phyloP scores from a whole-genome alignment of 2,797 vertebrate genomes.

The Alosa sapidissima region DNA sequence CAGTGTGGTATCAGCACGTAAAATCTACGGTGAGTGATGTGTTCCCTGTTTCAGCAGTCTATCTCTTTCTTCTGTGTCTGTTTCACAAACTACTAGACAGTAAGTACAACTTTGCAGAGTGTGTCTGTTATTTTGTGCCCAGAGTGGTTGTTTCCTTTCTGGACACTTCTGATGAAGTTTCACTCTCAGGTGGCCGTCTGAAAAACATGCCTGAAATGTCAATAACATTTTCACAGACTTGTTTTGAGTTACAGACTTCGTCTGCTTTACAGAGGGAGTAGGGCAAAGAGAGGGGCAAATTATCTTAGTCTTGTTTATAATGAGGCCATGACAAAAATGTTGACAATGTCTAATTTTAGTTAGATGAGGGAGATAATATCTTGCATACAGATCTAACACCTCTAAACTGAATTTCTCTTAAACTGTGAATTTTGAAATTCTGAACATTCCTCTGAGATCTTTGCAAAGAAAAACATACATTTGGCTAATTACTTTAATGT shows the following conservation, averaged over 20 bases:
- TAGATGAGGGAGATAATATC: not conserved
- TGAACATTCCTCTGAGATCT: not conserved
- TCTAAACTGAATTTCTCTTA: not conserved
- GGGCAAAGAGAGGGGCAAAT: not conserved
- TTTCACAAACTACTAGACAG: not conserved
- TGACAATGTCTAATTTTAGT: not conserved
- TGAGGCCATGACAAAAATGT: not conserved
- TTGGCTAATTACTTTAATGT: not conserved
- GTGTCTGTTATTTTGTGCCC: not conserved
- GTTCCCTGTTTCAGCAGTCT: constrained; percentile 7
- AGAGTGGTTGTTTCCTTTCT: not conserved
- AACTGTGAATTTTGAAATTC: not conserved
- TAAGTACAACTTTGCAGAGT: not conserved
- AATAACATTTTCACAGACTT: not conserved
- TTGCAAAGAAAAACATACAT: not conserved
- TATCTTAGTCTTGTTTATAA: not conserved
- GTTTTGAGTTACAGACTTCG: not conserved
- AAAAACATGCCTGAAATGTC: constrained; percentile 7
- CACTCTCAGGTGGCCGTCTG: not conserved
- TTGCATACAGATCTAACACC: not conserved
- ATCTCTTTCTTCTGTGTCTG: not conserved
- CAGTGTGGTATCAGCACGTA: not conserved
- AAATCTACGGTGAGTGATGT: constrained; percentile 8
- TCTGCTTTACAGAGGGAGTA: not conserved
- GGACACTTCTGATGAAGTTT: not conserved